Evolutionary conservation across 2,888 invertebrate species (phyloP).

Genomic region (Drosophila helvetica): DNA sequence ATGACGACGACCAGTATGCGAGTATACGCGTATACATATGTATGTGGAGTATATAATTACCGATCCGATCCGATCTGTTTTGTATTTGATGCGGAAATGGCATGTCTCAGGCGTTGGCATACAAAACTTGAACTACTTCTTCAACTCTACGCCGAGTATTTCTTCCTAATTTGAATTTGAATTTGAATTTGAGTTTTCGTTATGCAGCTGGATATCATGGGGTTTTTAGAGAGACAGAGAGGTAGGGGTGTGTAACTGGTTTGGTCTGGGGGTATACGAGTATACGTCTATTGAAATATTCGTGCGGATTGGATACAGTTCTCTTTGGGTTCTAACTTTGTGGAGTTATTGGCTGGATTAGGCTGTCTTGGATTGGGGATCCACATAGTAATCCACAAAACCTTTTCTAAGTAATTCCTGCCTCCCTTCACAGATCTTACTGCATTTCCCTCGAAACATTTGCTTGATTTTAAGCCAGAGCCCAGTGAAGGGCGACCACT

Average conservation of each 20-base stretch:
- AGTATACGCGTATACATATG: not conserved
- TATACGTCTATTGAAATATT: not conserved
- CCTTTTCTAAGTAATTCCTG: too few species aligned
- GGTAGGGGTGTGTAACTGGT: not conserved
- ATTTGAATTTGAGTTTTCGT: not conserved
- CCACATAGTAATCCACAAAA: too few species aligned
- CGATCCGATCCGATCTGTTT: constrained; percentile 28
- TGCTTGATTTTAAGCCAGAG: not conserved
- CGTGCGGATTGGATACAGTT: not conserved
- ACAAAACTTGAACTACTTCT: constrained; percentile 42
- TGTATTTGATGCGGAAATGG: constrained; percentile 31
- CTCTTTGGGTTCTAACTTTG: not conserved
- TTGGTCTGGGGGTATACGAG: not conserved
- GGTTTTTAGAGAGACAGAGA: not conserved
- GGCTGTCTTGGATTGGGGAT: too few species aligned
- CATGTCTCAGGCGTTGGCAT: constrained; percentile 28
- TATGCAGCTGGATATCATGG: not conserved
- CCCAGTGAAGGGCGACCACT: not conserved
- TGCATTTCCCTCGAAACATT: not conserved
- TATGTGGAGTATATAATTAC: constrained; percentile 30
- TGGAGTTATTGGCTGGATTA: too few species aligned
- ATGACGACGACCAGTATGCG: not conserved
- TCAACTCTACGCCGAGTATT: constrained; percentile 1
- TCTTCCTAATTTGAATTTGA: constrained; percentile 25
- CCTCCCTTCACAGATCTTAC: not conserved